phyloP scores from a whole-genome alignment of 2,888 invertebrate genomes.

The Yponomeuta malinellus region DNA sequence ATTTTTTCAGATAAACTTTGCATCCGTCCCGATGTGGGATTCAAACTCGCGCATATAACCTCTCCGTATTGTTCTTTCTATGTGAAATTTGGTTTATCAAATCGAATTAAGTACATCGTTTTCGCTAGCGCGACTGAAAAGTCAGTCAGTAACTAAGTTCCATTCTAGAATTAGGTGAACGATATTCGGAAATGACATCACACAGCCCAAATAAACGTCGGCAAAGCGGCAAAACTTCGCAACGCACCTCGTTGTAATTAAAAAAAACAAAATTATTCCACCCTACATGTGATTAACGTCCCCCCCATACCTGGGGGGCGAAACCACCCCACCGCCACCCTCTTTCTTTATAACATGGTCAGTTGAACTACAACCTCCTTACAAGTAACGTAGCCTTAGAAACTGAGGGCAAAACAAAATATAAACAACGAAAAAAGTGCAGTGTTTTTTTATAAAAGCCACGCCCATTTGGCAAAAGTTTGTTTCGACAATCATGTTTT shows the following conservation, averaged over 20 bases:
- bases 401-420: slow-evolving; percentile 67
- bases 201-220: slow-evolving; percentile 25
- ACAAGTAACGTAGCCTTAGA: slow-evolving; percentile 65
- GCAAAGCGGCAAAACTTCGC: slow-evolving; percentile 41
- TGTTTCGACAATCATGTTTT: not conserved
- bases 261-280: slow-evolving; percentile 71
- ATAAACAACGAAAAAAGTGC: slow-evolving; percentile 47
- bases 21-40: no score
- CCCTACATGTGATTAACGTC: slow-evolving; percentile 58
- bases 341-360: slow-evolving; percentile 66
- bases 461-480: not conserved
- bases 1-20: no score
- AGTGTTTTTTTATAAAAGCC: slow-evolving; percentile 12
- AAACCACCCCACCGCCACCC: slow-evolving; percentile 36
- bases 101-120: no score
- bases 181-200: slow-evolving; percentile 27
- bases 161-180: slow-evolving; percentile 4
- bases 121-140: no score
- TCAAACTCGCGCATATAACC: no score
- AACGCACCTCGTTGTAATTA: slow-evolving; percentile 68
- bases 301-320: slow-evolving; percentile 26
- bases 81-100: no score
- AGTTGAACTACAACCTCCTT: slow-evolving; percentile 61
- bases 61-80: no score
- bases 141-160: not conserved